Evolutionary conservation across 2,113 vertebrate genomes (phyloP).

Genomic region (Erpornis zantholeuca): DNA sequence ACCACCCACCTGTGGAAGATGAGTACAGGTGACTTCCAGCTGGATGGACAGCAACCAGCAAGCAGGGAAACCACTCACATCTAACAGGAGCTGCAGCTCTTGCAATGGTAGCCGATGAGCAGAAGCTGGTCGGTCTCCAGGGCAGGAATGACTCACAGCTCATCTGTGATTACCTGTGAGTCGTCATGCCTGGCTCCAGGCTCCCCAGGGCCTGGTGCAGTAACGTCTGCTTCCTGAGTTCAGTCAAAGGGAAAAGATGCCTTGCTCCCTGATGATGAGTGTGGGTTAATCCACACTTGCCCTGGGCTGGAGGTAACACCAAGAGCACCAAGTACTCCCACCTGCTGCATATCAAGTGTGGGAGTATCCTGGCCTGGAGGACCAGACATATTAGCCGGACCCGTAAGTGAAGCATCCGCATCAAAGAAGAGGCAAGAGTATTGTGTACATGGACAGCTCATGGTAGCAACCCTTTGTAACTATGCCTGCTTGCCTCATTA

Average conservation of each 20-base stretch:
- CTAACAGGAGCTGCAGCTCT: neutral
- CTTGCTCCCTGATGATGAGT: neutral
- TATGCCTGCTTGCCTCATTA: neutral
- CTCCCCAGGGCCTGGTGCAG: neutral
- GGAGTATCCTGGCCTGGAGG: neutral
- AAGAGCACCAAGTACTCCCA: neutral
- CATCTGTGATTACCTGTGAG: neutral
- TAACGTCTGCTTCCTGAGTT: neutral
- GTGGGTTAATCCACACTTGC: neutral
- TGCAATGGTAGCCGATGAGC: neutral
- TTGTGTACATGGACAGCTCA: accelerated
- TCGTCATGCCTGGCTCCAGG: accelerated
- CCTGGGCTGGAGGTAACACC: neutral
- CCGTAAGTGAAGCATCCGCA: neutral
- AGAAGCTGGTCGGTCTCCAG: neutral
- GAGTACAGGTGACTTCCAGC: neutral
- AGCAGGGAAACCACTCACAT: neutral
- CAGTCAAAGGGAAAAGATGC: neutral
- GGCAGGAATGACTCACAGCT: neutral
- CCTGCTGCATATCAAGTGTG: neutral
- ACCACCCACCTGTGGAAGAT: neutral
- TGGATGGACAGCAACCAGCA: neutral
- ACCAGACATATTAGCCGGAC: neutral
- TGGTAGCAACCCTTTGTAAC: neutral
- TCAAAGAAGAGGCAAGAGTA: neutral